These are phyloP conservation scores for Styela plicata DNA, from an alignment of 23 tunicate genomes.

Conservation along the genomic window DNA sequence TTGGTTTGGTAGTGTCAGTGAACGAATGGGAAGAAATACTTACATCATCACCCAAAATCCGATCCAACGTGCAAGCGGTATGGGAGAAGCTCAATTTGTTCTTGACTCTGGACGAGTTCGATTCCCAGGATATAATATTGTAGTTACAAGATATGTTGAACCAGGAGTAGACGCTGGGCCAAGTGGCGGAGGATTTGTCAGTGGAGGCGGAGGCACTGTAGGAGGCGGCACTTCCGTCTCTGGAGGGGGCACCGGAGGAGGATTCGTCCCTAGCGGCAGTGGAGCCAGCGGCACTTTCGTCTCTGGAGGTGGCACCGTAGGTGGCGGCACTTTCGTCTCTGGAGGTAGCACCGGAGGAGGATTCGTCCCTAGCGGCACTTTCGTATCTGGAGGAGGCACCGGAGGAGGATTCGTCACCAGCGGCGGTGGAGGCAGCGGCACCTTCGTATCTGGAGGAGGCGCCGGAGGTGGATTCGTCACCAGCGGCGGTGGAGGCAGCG, in stretches of 20 bases:
- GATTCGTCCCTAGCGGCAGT: not conserved
- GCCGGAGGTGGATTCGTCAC: not conserved
- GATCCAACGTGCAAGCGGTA: conserved; percentile 52
- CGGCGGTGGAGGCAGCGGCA: not conserved
- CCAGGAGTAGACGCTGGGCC: not conserved
- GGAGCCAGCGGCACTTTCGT: not conserved
- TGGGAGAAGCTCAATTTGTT: conserved; percentile 58
- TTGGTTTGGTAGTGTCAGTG: conserved; percentile 52
- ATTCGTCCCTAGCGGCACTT: too few species aligned
- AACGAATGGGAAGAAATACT: conserved; percentile 10
- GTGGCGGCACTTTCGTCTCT: not conserved
- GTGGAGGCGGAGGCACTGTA: not conserved
- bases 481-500: not conserved
- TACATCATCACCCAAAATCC: conserved; percentile 60
- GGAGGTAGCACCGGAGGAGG: not conserved
- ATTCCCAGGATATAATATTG: conserved; percentile 53
- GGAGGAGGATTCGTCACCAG: not conserved
- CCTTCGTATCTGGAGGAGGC: not conserved
- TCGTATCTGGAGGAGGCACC: not conserved
- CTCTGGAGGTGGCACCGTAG: not conserved
- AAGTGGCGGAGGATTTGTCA: not conserved
- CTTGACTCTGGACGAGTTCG: conserved; percentile 44
- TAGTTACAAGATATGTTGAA: conserved; percentile 30
- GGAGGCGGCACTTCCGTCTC: not conserved
- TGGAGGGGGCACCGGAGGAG: not conserved